Evolutionary conservation across 2,797 vertebrate genomes (phyloP).

Genomic region (Pipistrellus pipistrellus): DNA sequence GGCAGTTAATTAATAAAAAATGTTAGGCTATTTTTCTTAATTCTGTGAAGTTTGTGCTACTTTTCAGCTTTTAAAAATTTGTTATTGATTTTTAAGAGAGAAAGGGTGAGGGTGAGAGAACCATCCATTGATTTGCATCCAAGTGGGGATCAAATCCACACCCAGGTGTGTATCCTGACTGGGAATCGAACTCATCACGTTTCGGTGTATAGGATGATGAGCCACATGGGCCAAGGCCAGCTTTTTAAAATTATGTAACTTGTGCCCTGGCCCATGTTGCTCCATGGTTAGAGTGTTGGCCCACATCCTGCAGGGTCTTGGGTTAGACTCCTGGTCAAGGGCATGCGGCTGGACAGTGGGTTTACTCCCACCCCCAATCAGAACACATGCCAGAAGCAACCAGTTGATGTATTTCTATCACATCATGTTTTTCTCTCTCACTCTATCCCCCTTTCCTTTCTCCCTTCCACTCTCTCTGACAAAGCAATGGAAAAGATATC

Average conservation of each 20-base stretch:
- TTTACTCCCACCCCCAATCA: too few relatives aligned
- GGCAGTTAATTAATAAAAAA: conserved; percentile 7
- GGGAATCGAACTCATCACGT: not conserved
- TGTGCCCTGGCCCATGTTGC: too few relatives aligned
- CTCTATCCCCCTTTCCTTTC: too few relatives aligned
- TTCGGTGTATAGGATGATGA: not conserved
- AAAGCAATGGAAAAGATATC: too few relatives aligned
- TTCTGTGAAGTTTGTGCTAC: conserved; percentile 28
- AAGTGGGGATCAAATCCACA: not conserved
- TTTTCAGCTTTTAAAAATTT: conserved; percentile 47
- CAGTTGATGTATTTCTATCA: too few relatives aligned
- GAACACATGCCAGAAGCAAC: too few relatives aligned
- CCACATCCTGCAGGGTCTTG: too few relatives aligned
- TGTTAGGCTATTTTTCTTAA: conserved; percentile 34
- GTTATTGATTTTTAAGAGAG: not conserved
- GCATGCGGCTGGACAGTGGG: too few relatives aligned
- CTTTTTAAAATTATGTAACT: not conserved
- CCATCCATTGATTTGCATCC: not conserved
- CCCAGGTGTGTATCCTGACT: not conserved
- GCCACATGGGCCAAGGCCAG: not conserved
- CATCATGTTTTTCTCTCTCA: too few relatives aligned
- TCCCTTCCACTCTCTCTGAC: too few relatives aligned
- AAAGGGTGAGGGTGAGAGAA: not conserved
- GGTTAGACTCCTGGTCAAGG: too few relatives aligned
- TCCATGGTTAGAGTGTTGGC: too few relatives aligned